Base-by-base conservation (phyloP, 2,113 vertebrate genomes). In the Varanus salvator region DNA sequence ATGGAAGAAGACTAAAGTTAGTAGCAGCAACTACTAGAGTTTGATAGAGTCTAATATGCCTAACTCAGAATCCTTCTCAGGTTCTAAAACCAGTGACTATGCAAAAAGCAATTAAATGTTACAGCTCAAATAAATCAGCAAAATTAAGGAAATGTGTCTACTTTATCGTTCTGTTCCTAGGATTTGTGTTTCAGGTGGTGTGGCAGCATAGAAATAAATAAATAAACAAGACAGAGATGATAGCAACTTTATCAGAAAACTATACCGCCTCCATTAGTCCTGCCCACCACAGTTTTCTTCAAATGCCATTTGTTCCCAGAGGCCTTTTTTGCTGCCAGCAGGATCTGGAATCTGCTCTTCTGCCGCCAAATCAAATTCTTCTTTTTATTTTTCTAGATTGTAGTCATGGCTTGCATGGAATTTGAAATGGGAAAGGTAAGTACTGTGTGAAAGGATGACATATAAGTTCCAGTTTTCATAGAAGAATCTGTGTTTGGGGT, bases 361-460 rank as follows among this genome's bases (percentile, higher is more conserved):
- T 92, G 34, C 69, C 72, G 54, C 44, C 75, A 2, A 9, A 64
- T 92, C 68, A 93, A 19, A 0, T 17, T 80, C 90, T 31, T 2
- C 85, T 23, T 84, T 82, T 92, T 83, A 8, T 95, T 8, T 74
- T 85, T 83, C 27, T 93, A 99, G 99, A 91, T 99, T 0, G 95
- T 99, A 52, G 98, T 99, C 78, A 99, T 99, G 98, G 98, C 98
- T 29, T 99, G 99, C 71, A 98, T 98, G 96, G 99, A 99, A 96
- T 99, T 99, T 95, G 99, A 99, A 95, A 98, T 99, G 98, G 99
- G 98, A 90, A 98, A 98, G 98, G 99, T 99, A 95, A 98, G 97
- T 95, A 72, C 27, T 0, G 0, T 23, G 17, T 17, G 72, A 19
- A 80, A 68, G 74, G 0, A 0, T n/a, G 27, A 84, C 4, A 9